phyloP scores from a whole-genome alignment of 2,888 invertebrate species.

The Amiota communis region DNA sequence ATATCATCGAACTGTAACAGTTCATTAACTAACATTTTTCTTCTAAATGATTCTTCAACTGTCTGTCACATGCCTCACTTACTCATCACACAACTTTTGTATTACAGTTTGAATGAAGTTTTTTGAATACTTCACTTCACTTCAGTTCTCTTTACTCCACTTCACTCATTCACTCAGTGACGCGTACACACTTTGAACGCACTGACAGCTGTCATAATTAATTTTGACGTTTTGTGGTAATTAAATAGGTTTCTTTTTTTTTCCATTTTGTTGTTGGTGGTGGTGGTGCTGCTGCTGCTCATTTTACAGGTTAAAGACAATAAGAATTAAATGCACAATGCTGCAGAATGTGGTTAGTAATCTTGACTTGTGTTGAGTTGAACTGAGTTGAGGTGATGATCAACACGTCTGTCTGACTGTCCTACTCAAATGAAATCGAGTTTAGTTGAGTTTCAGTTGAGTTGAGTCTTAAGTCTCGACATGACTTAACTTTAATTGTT shows the following conservation, averaged over 20 bases:
- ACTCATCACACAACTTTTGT: not conserved
- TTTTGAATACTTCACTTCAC: no score
- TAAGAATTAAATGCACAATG: not conserved
- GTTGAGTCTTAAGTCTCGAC: not conserved
- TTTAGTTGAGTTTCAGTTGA: conserved; percentile 12
- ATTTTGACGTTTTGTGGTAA: conserved; percentile 72
- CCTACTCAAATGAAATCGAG: conserved; percentile 1
- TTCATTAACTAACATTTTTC: no score
- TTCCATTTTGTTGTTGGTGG: not conserved
- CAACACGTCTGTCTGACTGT: not conserved
- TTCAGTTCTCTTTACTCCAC: no score
- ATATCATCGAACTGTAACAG: no score
- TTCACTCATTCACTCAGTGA: not conserved
- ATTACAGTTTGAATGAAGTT: no score
- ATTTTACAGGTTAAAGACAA: conserved; percentile 29
- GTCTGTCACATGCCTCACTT: conserved; percentile 9
- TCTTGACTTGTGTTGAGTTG: not conserved
- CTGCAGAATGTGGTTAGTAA: conserved; percentile 15
- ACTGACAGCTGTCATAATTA: conserved; percentile 74
- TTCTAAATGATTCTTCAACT: conserved; percentile 5
- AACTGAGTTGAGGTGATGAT: conserved; percentile 1
- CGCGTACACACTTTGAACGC: conserved; percentile 40
- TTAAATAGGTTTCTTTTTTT: conserved; percentile 62
- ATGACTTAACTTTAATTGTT: conserved; percentile 5
- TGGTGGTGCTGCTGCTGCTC: conserved; percentile 40